These are phyloP conservation scores for Petrophora chlorosata DNA, from an alignment of 2,888 invertebrate genomes.

Conservation along the genomic window DNA sequence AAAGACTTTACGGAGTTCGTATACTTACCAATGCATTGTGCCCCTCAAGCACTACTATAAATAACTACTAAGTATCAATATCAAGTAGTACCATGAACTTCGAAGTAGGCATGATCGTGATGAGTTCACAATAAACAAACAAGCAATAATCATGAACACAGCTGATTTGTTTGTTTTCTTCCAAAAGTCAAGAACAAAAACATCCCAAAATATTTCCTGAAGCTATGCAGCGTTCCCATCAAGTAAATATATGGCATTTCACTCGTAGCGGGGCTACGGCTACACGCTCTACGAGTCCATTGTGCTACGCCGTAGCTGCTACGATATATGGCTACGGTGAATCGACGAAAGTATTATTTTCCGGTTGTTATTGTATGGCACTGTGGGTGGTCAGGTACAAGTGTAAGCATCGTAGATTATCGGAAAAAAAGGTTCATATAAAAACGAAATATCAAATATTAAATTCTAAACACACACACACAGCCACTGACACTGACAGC, in stretches of 20 bases:
- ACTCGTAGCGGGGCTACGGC: constrained; percentile 36
- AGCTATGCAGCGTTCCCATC: constrained; percentile 32
- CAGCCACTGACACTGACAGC: too few relatives aligned
- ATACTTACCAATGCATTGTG: too few relatives aligned
- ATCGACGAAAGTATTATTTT: constrained; percentile 50
- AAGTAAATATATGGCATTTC: constrained; percentile 29
- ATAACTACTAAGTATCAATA: too few relatives aligned
- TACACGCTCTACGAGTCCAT: constrained; percentile 49
- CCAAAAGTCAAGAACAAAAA: constrained; percentile 34
- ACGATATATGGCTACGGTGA: constrained; percentile 50
- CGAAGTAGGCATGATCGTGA: too few relatives aligned
- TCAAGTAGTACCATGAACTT: too few relatives aligned
- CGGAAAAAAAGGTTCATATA: too few relatives aligned
- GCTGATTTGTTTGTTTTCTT: constrained; percentile 41
- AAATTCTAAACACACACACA: too few relatives aligned
- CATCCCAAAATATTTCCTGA: constrained; percentile 18
- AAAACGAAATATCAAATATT: too few relatives aligned
- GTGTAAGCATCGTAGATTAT: too few relatives aligned
- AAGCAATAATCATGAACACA: constrained; percentile 16
- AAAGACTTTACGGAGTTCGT: too few relatives aligned
- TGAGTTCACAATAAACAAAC: neutral
- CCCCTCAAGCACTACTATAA: too few relatives aligned
- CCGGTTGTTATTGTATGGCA: neutral
- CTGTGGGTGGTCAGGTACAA: too few relatives aligned
- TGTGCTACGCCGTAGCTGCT: constrained; percentile 57